phyloP scores from a whole-genome alignment of 2,113 vertebrate species.

The Lophotis ruficrista region DNA sequence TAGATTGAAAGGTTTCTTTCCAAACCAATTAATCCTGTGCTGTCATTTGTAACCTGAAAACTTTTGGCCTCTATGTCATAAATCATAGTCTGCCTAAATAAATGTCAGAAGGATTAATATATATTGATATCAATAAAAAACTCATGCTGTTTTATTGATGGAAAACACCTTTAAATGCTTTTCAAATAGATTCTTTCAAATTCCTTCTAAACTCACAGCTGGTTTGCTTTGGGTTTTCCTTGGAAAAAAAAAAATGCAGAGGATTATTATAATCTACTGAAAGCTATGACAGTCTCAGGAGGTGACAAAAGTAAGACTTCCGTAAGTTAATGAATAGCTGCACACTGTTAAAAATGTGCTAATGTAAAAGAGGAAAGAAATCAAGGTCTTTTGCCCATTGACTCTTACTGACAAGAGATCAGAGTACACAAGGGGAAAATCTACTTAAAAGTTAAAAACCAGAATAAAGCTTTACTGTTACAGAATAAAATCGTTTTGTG shows the following conservation, averaged over 20 bases:
- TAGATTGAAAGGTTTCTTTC: not conserved
- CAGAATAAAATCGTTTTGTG: not conserved
- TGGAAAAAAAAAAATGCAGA: not conserved
- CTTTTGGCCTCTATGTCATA: not conserved
- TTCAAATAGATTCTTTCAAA: not conserved
- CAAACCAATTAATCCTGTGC: not conserved
- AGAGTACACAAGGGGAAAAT: not conserved
- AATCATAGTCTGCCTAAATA: not conserved
- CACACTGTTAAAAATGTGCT: not conserved
- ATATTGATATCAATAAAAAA: not conserved
- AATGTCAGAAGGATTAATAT: not conserved
- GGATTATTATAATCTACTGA: not conserved
- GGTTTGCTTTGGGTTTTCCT: not conserved
- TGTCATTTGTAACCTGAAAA: not conserved
- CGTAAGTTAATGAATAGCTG: not conserved
- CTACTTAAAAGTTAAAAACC: not conserved
- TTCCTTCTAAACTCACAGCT: not conserved
- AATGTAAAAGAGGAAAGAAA: not conserved
- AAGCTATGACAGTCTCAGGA: not conserved
- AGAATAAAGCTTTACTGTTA: not conserved
- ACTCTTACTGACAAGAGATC: not conserved
- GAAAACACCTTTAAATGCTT: not conserved
- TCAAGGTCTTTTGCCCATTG: not conserved
- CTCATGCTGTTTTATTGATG: not conserved
- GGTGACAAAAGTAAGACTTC: not conserved